Evolutionary conservation across 2,113 vertebrate species (phyloP).

Genomic region (Cynocephalus volans): DNA sequence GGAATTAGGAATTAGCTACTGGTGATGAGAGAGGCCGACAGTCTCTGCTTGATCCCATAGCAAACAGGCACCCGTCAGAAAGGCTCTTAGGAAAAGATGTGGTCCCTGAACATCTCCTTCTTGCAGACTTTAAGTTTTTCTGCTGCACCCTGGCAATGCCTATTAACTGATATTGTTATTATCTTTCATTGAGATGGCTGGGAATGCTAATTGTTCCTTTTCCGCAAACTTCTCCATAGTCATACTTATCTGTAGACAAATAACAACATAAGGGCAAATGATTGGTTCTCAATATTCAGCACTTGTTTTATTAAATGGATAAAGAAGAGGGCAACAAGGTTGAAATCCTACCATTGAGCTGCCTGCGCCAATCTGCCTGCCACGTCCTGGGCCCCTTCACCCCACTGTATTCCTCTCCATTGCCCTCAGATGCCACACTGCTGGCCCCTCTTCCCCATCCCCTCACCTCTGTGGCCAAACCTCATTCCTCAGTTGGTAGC

Average conservation of each 20-base stretch:
- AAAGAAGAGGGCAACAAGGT: neutral
- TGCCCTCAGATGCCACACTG: neutral
- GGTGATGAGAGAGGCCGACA: slow-evolving; percentile 80
- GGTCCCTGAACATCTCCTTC: slow-evolving; percentile 87
- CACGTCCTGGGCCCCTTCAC: neutral
- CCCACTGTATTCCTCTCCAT: too few relatives aligned
- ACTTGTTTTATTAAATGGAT: slow-evolving; percentile 41
- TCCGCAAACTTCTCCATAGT: slow-evolving; percentile 85
- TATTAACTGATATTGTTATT: slow-evolving; percentile 91
- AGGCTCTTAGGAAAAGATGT: slow-evolving; percentile 84
- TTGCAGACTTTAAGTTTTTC: slow-evolving; percentile 85
- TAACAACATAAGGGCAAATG: slow-evolving; percentile 85
- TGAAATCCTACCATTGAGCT: neutral
- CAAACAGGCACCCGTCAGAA: slow-evolving; percentile 87
- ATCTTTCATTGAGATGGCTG: slow-evolving; percentile 89
- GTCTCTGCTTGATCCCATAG: slow-evolving; percentile 87
- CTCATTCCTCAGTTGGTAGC: neutral
- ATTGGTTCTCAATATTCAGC: slow-evolving; percentile 77
- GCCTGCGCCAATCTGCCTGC: neutral
- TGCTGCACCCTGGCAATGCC: slow-evolving; percentile 82
- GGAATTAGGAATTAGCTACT: slow-evolving; percentile 74
- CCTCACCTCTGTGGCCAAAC: neutral
- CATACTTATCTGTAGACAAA: slow-evolving; percentile 88
- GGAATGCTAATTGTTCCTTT: slow-evolving; percentile 88
- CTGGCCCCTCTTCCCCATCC: neutral